Conservation (phyloP, 2,113 vertebrate species). For the Cavia porcellus region DNA sequence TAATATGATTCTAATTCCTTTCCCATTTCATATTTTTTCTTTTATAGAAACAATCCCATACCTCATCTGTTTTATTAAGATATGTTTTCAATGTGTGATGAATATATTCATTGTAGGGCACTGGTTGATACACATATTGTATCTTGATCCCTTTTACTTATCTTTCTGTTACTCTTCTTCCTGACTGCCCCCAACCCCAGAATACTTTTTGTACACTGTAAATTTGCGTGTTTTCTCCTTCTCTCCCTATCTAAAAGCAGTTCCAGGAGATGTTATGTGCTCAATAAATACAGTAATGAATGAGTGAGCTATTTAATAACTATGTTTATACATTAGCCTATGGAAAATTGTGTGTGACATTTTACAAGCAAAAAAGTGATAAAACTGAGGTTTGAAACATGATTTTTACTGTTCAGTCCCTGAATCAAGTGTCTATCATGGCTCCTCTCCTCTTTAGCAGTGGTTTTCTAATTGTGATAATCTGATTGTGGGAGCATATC, state of each 20-base stretch:
- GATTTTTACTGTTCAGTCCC: neutral
- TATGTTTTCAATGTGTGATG: neutral
- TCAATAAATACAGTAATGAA: constrained; percentile 30
- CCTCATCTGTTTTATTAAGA: neutral
- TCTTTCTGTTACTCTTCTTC: neutral
- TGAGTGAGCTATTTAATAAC: neutral
- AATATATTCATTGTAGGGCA: neutral
- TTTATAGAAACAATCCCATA: neutral
- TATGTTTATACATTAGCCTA: neutral
- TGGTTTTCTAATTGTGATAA: neutral
- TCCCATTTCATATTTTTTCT: neutral
- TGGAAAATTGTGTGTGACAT: neutral
- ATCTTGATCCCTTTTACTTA: neutral
- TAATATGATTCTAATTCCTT: neutral
- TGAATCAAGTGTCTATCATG: neutral
- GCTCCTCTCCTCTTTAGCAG: neutral
- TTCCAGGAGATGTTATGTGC: neutral
- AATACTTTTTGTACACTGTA: neutral
- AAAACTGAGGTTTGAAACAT: neutral
- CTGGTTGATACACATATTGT: neutral
- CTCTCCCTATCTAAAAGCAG: neutral
- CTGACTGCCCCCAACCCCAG: neutral
- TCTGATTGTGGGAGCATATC: neutral
- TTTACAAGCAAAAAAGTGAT: constrained; percentile 38
- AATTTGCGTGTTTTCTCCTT: constrained; percentile 19